Conservation (phyloP, 2,797 vertebrate genomes). For the Arremon aurantiirostris region DNA sequence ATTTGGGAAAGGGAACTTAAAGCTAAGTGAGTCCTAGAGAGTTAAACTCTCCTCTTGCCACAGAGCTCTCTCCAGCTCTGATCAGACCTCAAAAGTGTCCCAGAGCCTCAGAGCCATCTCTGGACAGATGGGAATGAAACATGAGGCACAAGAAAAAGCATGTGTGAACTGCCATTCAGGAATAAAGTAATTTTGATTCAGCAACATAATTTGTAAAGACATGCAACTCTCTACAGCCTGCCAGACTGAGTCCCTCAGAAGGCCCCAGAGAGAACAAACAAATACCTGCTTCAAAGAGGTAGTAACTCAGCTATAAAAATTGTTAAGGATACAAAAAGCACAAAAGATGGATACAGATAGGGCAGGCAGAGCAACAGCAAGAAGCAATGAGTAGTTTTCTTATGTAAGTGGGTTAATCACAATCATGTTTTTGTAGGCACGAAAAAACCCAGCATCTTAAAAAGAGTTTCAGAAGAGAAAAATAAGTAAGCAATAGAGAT, state of each 20-base stretch:
- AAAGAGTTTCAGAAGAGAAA: not conserved
- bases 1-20: not conserved
- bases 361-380: not conserved
- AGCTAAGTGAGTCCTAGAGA: not conserved
- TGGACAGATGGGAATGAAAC: not conserved
- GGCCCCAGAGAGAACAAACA: not conserved
- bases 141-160: not conserved
- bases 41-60: not conserved
- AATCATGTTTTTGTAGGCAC: not conserved
- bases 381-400: not conserved
- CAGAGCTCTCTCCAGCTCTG: not conserved
- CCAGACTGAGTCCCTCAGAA: not conserved
- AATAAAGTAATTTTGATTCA: not conserved
- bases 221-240: not conserved
- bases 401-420: not conserved
- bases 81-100: not conserved
- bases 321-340: not conserved
- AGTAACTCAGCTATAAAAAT: not conserved
- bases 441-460: not conserved
- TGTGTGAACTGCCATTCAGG: not conserved
- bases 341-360: not conserved
- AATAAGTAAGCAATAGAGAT: not conserved
- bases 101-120: not conserved
- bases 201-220: not conserved
- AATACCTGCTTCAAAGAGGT: not conserved